These are phyloP conservation scores for Telmatochromis bifrenatus DNA, from an alignment of 2,113 vertebrate genomes.

Conservation along the genomic window DNA sequence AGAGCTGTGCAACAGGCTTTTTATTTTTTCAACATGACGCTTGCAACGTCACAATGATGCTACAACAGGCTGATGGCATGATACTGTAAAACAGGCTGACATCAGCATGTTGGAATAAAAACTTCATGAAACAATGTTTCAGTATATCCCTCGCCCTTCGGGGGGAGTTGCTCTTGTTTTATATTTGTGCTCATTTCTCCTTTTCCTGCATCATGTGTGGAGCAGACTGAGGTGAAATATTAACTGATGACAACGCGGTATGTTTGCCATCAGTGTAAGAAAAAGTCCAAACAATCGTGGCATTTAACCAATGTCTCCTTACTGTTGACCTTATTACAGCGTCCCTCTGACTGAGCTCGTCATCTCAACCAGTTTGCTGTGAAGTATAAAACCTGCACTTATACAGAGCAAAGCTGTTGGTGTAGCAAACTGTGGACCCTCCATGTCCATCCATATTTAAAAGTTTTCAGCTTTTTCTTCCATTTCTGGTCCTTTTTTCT, in stretches of 20 bases:
- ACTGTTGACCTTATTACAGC: not conserved
- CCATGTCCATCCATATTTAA: not conserved
- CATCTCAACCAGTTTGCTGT: not conserved
- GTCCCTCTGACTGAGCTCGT: not conserved
- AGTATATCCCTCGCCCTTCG: rapidly evolving
- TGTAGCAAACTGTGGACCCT: not conserved
- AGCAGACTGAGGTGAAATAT: not conserved
- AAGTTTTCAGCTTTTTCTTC: not conserved
- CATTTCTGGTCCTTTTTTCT: not conserved
- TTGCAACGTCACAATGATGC: not conserved
- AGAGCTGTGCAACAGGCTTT: not conserved
- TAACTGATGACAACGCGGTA: rapidly evolving
- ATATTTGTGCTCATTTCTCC: not conserved
- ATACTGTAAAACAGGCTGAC: not conserved
- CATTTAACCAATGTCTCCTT: rapidly evolving
- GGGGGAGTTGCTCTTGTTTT: not conserved
- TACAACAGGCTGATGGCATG: not conserved
- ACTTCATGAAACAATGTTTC: not conserved
- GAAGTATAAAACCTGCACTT: not conserved
- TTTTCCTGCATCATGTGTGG: not conserved
- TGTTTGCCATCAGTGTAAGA: not conserved
- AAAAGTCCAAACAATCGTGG: rapidly evolving
- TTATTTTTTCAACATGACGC: not conserved
- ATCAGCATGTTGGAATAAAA: not conserved
- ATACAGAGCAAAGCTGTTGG: not conserved